phyloP scores from a whole-genome alignment of 2,888 invertebrate genomes.

The Aphodius granarius region DNA sequence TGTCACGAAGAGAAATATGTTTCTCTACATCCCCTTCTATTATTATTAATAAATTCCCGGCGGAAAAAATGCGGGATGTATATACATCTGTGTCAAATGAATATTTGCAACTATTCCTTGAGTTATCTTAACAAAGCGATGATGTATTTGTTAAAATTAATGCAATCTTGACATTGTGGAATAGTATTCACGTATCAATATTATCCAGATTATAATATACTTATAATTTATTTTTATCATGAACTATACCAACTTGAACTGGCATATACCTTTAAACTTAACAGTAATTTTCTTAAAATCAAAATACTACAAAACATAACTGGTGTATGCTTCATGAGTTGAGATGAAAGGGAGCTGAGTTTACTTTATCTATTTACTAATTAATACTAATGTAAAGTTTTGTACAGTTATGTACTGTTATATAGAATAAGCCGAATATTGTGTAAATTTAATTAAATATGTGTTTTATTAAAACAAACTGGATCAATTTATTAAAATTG shows the following conservation, averaged over 20 bases:
- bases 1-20: neutral
- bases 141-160: neutral
- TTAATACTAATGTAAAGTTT: too few species aligned
- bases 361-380: too few species aligned
- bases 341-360: too few species aligned
- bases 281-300: too few species aligned
- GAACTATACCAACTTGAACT: too few species aligned
- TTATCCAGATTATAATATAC: too few species aligned
- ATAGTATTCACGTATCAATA: neutral
- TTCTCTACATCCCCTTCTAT: neutral
- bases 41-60: neutral
- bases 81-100: neutral
- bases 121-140: neutral
- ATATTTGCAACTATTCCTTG: neutral
- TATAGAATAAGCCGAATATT: too few species aligned
- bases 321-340: too few species aligned
- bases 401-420: too few species aligned
- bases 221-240: too few species aligned
- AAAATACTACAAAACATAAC: too few species aligned
- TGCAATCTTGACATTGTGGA: neutral
- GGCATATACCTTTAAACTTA: too few species aligned
- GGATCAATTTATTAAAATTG: neutral
- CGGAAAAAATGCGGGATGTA: neutral
- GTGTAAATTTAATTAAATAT: neutral
- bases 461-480: neutral